phyloP scores from a whole-genome alignment of 2,888 invertebrate species.

The Polyploca ridens region DNA sequence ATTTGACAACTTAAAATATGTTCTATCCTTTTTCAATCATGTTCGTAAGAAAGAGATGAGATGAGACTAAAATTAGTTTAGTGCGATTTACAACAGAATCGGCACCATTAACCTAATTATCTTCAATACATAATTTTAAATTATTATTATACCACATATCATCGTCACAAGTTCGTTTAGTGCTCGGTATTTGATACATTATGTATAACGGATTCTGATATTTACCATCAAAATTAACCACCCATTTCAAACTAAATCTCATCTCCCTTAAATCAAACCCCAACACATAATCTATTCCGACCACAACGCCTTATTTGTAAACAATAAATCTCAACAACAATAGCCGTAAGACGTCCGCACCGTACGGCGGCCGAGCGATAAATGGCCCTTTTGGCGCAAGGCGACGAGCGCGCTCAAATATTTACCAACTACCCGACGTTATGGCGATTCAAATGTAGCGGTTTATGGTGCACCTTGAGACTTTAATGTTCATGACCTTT shows the following conservation, averaged over 20 bases:
- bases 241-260: not conserved
- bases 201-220: not conserved
- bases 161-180: too few species aligned
- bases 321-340: conserved; percentile 56
- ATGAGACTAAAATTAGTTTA: too few species aligned
- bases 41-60: too few species aligned
- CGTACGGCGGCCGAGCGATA: conserved; percentile 54
- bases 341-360: conserved; percentile 59
- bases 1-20: too few species aligned
- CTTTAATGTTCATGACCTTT: conserved; percentile 36
- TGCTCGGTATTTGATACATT: too few species aligned
- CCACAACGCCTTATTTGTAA: conserved; percentile 28
- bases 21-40: too few species aligned
- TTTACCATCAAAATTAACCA: not conserved
- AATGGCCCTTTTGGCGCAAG: conserved; percentile 60
- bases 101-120: too few species aligned
- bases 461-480: conserved; percentile 55
- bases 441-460: conserved; percentile 63
- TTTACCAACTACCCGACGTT: conserved; percentile 75
- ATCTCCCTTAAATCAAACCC: conserved; percentile 22
- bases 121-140: too few species aligned
- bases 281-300: conserved; percentile 10
- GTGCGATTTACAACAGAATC: too few species aligned
- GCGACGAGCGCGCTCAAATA: conserved; percentile 73
- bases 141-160: too few species aligned